Base-by-base conservation (phyloP, 2,113 vertebrate species). In the Cephalopterus ornatus region DNA sequence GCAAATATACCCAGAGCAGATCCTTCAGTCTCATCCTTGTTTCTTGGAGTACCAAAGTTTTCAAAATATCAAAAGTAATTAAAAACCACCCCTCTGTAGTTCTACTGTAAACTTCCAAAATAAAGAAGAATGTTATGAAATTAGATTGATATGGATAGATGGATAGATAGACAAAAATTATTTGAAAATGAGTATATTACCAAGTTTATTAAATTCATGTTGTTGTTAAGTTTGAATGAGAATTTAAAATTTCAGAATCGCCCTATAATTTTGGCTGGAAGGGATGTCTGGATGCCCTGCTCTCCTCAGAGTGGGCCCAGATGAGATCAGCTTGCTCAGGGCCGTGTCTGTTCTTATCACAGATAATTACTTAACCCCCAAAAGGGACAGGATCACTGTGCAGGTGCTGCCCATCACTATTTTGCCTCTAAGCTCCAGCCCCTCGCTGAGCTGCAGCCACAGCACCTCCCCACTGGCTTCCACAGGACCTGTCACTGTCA, bases 331-430 rank as follows among this genome's bases (percentile, higher is more conserved):
- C 2, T 3, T 39, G 44, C 44, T 73, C 19, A 14, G 59, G 23
- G 17, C 32, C 15, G 13, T 44, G 23, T 14, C 58, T 58, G 59
- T 8, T 26, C 21, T 39, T 11, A 0, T 15, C 12, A 4, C 4
- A 19, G 26, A 7, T 56, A n/a, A 12, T 16, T 10, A 3, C 13
- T 55, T 9, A 47, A 4, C 4, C 9, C 33, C 11, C 7, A 14
- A 2, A 22, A 21, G 14, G 15, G 23, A 41, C 39, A 14, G 32
- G n/a, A 52, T 3, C 52, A 3, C 3, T 3, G 28, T 39, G 32
- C 33, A 4, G 3, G 6, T 7, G 11, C 13, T 37, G 15, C 11
- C 32, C 5, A 2, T 13, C 14, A 5, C 6, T 12, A 3, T 22
- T 27, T 33, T 67, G 24, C 28, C 58, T 21, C 42, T n/a, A 8